These are phyloP conservation scores for Plecotus auritus DNA, from an alignment of 2,113 vertebrate genomes.

Conservation along the genomic window DNA sequence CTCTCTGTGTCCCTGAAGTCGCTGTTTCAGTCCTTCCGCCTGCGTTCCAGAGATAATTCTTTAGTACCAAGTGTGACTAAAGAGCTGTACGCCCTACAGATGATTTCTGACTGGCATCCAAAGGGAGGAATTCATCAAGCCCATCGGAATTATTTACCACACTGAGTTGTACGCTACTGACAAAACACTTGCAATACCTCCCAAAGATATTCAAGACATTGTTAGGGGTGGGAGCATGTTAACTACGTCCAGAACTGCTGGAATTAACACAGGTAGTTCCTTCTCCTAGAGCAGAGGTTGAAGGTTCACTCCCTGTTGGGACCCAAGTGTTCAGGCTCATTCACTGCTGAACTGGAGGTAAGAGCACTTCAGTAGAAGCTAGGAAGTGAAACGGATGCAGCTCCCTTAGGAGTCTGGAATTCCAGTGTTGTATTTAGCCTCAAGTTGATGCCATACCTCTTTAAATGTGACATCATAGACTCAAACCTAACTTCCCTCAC, in stretches of 20 bases:
- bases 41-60: conserved; percentile 59
- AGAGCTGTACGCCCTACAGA: conserved; percentile 23
- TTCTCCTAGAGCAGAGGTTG: background rate
- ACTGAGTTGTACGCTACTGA: background rate
- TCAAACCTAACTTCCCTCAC: background rate
- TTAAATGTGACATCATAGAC: background rate
- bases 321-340: background rate
- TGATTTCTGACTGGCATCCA: conserved; percentile 34
- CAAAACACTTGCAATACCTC: conserved; percentile 16
- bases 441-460: background rate
- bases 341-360: background rate
- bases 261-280: background rate
- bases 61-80: conserved; percentile 48
- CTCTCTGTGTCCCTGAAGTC: conserved; percentile 44
- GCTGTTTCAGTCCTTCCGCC: conserved; percentile 41
- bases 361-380: background rate
- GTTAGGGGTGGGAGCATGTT: background rate
- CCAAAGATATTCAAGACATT: background rate
- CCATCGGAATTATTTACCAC: conserved; percentile 19
- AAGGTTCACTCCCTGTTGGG: background rate
- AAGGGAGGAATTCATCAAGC: conserved; percentile 27
- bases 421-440: background rate
- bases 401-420: background rate
- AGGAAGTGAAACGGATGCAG: background rate
- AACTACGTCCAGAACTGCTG: background rate